phyloP scores from a whole-genome alignment of 2,888 invertebrate genomes.

The Drosophila mayaguana region DNA sequence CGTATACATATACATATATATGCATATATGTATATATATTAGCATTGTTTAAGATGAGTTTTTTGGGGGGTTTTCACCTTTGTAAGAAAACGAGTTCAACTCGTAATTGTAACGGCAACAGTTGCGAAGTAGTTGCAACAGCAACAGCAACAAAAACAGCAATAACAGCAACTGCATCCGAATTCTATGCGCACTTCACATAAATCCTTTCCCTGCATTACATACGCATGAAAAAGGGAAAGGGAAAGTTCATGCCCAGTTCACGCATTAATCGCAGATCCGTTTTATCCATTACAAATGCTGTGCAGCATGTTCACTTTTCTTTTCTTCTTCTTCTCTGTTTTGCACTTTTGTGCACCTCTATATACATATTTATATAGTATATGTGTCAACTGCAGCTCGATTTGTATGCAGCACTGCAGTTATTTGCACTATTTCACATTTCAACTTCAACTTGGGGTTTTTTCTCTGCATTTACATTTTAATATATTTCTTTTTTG shows the following conservation, averaged over 20 bases:
- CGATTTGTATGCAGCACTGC: constrained; percentile 72
- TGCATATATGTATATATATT: constrained; percentile 37
- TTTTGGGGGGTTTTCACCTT: constrained; percentile 52
- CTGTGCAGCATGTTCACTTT: constrained; percentile 37
- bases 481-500: not conserved
- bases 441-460: constrained; percentile 35
- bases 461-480: constrained; percentile 37
- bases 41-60: constrained; percentile 53
- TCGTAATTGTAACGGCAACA: constrained; percentile 61
- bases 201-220: constrained; percentile 23
- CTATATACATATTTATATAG: constrained; percentile 41
- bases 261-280: constrained; percentile 20
- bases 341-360: constrained; percentile 30
- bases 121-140: constrained; percentile 46
- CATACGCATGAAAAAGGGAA: constrained; percentile 44
- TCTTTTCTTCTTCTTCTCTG: not conserved
- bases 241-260: constrained; percentile 42
- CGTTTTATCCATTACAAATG: constrained; percentile 66
- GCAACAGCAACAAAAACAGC: not conserved
- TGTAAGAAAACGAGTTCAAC: constrained; percentile 60
- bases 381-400: constrained; percentile 67
- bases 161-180: constrained; percentile 15
- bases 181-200: constrained; percentile 42
- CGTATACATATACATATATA: constrained; percentile 34
- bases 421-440: constrained; percentile 48